phyloP scores from a whole-genome alignment of 2,888 invertebrate species.

The Polymixis flavicincta region DNA sequence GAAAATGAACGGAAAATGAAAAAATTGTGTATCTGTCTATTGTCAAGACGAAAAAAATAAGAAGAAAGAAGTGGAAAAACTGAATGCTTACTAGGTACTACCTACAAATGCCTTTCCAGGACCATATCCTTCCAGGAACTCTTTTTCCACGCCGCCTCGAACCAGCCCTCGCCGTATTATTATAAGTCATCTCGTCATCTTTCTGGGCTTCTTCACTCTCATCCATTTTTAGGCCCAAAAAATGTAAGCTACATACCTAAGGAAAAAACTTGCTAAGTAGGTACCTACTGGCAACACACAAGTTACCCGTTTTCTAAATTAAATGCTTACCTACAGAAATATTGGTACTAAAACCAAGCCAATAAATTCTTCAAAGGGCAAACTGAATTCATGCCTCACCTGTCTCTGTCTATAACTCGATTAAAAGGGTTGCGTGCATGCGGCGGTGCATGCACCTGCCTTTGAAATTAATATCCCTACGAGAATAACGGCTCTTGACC shows the following conservation, averaged over 20 bases:
- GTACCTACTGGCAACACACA: too few species aligned
- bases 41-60: neutral
- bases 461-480: constrained; percentile 10
- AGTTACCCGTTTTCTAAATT: neutral
- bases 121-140: too few species aligned
- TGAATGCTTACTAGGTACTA: neutral
- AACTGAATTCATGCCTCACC: constrained; percentile 13
- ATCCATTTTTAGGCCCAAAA: neutral
- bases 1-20: neutral
- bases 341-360: neutral
- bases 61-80: neutral
- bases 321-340: neutral
- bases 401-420: constrained; percentile 20
- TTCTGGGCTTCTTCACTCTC: too few species aligned
- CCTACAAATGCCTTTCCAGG: too few species aligned
- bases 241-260: too few species aligned
- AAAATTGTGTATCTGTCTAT: neutral
- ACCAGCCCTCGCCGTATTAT: too few species aligned
- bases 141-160: too few species aligned
- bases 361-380: constrained; percentile 2
- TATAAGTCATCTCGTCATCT: too few species aligned
- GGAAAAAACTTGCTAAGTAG: neutral
- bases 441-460: constrained; percentile 6
- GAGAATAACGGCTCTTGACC: constrained; percentile 9
- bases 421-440: constrained; percentile 2